Evolutionary conservation across 2,797 vertebrate species (phyloP).

Genomic region (Pangasius macronema): DNA sequence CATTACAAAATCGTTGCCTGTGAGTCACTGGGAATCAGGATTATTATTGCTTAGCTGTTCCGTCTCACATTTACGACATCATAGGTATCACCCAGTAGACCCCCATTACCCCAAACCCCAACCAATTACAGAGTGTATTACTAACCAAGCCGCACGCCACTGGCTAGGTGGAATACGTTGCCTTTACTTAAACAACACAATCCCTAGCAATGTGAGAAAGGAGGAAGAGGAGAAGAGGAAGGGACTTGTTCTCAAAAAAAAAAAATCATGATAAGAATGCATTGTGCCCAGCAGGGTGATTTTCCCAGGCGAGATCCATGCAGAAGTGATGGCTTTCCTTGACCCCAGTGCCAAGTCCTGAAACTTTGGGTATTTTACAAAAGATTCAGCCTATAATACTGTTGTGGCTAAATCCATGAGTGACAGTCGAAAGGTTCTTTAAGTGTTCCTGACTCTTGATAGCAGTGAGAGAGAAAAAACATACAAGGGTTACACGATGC

Average conservation of each 20-base stretch:
- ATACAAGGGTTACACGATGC: not conserved
- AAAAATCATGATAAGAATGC: constrained; percentile 50
- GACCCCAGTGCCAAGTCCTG: constrained; percentile 21
- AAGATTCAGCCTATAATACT: constrained; percentile 10
- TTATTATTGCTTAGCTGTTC: not conserved
- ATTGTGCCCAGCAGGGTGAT: constrained; percentile 40
- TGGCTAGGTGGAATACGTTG: constrained; percentile 25
- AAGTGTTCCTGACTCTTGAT: not conserved
- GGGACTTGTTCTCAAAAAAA: constrained; percentile 26
- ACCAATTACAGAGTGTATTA: too few species aligned
- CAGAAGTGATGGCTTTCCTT: constrained; percentile 38
- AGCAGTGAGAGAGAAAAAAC: too few species aligned
- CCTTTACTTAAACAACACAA: constrained; percentile 11
- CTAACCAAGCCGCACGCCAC: not conserved
- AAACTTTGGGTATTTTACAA: constrained; percentile 44
- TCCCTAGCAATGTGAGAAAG: constrained; percentile 58
- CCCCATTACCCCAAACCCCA: not conserved
- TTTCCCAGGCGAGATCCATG: constrained; percentile 46
- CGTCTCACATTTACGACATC: not conserved
- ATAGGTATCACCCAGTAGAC: not conserved
- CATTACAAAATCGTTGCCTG: not conserved
- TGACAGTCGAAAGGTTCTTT: not conserved
- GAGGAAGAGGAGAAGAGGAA: constrained; percentile 57
- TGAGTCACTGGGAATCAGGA: not conserved
- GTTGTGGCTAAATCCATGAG: not conserved